phyloP scores from a whole-genome alignment of 2,797 vertebrate species.

The Cuniculus paca region DNA sequence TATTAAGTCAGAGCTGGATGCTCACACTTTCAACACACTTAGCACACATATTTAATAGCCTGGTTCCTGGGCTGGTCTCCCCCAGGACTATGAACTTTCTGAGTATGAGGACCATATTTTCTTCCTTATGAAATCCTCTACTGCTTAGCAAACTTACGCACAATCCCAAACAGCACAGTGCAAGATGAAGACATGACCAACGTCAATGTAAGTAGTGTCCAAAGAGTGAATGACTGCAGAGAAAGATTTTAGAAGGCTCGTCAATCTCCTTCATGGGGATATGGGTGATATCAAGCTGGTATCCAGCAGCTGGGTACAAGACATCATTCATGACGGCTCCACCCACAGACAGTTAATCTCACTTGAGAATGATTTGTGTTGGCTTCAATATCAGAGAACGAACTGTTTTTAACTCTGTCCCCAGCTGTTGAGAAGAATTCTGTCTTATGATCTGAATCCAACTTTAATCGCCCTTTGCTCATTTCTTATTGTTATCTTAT shows the following conservation, averaged over 20 bases:
- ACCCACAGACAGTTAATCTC: not conserved
- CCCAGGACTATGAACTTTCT: not conserved
- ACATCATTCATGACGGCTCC: not conserved
- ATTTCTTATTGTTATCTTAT: not conserved
- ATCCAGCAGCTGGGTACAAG: not conserved
- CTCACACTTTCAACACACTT: not conserved
- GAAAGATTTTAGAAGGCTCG: not conserved
- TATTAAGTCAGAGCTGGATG: not conserved
- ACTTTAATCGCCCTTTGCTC: not conserved
- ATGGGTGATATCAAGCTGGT: not conserved
- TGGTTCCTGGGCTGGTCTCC: not conserved
- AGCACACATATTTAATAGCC: not conserved
- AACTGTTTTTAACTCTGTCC: constrained; percentile 1
- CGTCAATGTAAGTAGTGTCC: not conserved
- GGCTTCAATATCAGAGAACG: not conserved
- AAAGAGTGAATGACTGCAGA: not conserved
- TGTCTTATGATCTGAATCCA: not conserved
- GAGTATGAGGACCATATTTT: not conserved
- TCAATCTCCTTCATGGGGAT: not conserved
- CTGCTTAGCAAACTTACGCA: not conserved
- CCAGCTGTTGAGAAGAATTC: not conserved
- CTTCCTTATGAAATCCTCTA: not conserved
- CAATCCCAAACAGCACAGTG: not conserved
- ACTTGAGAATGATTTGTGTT: not conserved
- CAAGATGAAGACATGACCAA: not conserved